Percentiles rank a stretch among this genome's conserved stretches.
Evolutionary conservation across 2,797 vertebrate species (phyloP).

Genomic region (Eulemur albifrons): DNA sequence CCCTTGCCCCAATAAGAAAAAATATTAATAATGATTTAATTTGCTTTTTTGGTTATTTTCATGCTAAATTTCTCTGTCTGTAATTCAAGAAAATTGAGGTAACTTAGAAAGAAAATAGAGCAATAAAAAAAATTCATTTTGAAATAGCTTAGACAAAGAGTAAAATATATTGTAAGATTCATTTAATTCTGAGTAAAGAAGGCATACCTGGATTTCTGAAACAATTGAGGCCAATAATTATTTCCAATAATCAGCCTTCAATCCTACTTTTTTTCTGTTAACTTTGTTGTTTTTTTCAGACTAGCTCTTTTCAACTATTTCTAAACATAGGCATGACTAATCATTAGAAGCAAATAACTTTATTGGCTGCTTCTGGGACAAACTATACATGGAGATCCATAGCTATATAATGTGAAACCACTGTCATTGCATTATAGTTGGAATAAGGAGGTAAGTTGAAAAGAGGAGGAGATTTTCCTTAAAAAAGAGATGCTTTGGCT

Average conservation of each 20-base stretch:
- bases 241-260: neutral
- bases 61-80: neutral
- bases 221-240: neutral
- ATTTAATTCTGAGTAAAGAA: neutral
- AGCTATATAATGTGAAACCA: neutral
- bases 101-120: too few relatives aligned
- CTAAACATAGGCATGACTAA: neutral
- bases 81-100: too few relatives aligned
- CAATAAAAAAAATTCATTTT: neutral
- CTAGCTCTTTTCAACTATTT: neutral
- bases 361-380: neutral
- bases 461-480: neutral
- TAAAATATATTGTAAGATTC: neutral
- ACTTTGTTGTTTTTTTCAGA: neutral
- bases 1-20: neutral
- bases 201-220: fast-evolving
- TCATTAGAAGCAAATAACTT: neutral
- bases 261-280: neutral
- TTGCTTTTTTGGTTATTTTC: neutral
- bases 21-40: neutral
- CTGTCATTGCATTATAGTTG: neutral
- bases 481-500: neutral
- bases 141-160: neutral
- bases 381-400: neutral
- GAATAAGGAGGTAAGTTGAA: neutral